phyloP scores from a whole-genome alignment of 1,140 invertebrate species.

The Monochamus saltuarius region DNA sequence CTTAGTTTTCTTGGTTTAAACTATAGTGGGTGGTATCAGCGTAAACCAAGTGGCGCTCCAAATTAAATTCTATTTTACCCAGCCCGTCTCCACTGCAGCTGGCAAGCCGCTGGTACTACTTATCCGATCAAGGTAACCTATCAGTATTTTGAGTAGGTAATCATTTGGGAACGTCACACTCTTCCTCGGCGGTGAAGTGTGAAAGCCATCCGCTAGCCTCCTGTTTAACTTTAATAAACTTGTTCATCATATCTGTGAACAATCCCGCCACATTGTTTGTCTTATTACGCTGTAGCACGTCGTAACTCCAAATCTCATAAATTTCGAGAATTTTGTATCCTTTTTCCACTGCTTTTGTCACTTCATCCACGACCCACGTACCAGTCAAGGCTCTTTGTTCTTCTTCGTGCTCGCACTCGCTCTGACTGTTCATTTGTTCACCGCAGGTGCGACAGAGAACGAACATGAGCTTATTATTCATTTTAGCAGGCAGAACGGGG shows the following conservation, averaged over 20 bases:
- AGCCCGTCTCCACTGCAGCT: too few relatives aligned
- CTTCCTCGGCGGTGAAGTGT: slow-evolving; percentile 38
- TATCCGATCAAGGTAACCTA: too few relatives aligned
- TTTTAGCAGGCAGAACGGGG: slow-evolving; percentile 42
- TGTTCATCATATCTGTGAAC: neutral
- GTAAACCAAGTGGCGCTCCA: too few relatives aligned
- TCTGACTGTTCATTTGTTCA: slow-evolving; percentile 8
- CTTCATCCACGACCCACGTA: slow-evolving; percentile 50
- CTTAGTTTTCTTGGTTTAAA: too few relatives aligned
- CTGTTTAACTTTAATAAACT: slow-evolving; percentile 43
- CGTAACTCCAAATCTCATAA: slow-evolving; percentile 50
- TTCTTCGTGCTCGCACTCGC: slow-evolving; percentile 38
- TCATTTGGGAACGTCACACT: too few relatives aligned
- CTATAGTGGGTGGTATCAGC: too few relatives aligned
- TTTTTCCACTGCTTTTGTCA: slow-evolving; percentile 41
- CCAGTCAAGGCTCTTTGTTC: slow-evolving; percentile 45
- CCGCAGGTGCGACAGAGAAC: slow-evolving; percentile 40
- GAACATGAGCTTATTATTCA: slow-evolving; percentile 44
- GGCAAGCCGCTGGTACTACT: too few relatives aligned
- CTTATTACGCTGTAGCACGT: slow-evolving; percentile 22
- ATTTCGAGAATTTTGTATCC: slow-evolving; percentile 42
- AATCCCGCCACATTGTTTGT: neutral
- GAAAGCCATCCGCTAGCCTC: slow-evolving; percentile 44
- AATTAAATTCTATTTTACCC: too few relatives aligned
- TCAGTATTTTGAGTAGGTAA: too few relatives aligned